Evolutionary conservation across 1,140 invertebrate genomes (phyloP).

Genomic region (Cataglyphis hispanica): DNA sequence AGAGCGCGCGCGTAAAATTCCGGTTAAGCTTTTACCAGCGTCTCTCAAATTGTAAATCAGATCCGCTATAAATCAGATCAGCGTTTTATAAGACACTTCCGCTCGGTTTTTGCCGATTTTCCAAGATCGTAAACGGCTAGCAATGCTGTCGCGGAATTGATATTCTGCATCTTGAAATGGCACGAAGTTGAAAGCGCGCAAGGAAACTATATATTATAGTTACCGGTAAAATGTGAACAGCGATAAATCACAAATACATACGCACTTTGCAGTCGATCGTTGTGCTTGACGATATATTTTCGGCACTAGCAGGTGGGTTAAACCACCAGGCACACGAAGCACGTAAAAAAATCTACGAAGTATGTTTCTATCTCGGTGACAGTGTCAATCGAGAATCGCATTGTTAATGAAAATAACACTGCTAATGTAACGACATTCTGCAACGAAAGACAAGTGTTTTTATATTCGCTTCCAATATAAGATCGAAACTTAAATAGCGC

Average conservation of each 20-base stretch:
- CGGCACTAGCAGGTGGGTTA: slow-evolving; percentile 1
- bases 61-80: slow-evolving; percentile 59
- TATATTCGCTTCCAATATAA: not conserved
- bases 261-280: slow-evolving; percentile 7
- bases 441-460: not conserved
- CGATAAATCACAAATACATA: slow-evolving; percentile 17
- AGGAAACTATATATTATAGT: not conserved
- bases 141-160: slow-evolving; percentile 44
- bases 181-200: not conserved
- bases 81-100: slow-evolving; percentile 40
- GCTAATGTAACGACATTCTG: not conserved
- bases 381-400: not conserved
- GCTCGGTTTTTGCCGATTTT: slow-evolving; percentile 42
- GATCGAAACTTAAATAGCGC: not conserved
- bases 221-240: slow-evolving; percentile 30
- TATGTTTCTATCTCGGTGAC: not conserved
- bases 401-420: not conserved
- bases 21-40: slow-evolving; percentile 43
- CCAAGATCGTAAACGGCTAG: slow-evolving; percentile 28
- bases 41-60: slow-evolving; percentile 10
- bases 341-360: not conserved
- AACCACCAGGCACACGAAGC: not conserved
- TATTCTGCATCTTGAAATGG: slow-evolving; percentile 13
- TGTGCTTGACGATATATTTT: no score
- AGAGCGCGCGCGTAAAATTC: slow-evolving; percentile 38